Conservation (phyloP, 2,797 vertebrate genomes). For the Nannoperca obscura region DNA sequence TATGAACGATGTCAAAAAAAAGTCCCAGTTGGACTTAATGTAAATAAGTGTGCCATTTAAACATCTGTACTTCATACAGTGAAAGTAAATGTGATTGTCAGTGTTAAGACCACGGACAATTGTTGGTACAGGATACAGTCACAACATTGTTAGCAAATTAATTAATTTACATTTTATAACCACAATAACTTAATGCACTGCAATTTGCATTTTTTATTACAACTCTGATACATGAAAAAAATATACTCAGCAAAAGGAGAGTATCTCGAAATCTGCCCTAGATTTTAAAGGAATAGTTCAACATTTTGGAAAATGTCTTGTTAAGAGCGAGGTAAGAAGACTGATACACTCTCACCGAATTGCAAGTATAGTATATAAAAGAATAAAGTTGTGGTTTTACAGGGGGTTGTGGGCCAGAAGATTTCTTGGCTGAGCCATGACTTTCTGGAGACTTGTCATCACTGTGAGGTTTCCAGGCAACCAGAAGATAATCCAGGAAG, state of each 20-base stretch:
- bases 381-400: neutral
- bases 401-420: neutral
- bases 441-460: neutral
- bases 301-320: neutral
- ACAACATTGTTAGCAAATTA: neutral
- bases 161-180: neutral
- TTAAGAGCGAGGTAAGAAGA: neutral
- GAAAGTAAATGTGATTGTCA: neutral
- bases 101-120: neutral
- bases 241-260: neutral
- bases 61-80: neutral
- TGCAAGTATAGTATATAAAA: neutral
- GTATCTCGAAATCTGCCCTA: neutral
- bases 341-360: neutral
- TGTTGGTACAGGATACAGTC: conserved; percentile 2
- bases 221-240: neutral
- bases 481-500: neutral
- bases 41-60: neutral
- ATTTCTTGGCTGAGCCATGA: neutral
- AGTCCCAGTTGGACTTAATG: neutral
- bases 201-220: neutral
- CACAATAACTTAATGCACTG: neutral
- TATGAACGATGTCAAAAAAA: conserved; percentile 3
- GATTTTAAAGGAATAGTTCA: neutral
- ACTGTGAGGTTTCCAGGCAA: neutral